These are phyloP conservation scores for Borostomias antarcticus DNA, from an alignment of 2,797 vertebrate genomes.

Conservation along the genomic window DNA sequence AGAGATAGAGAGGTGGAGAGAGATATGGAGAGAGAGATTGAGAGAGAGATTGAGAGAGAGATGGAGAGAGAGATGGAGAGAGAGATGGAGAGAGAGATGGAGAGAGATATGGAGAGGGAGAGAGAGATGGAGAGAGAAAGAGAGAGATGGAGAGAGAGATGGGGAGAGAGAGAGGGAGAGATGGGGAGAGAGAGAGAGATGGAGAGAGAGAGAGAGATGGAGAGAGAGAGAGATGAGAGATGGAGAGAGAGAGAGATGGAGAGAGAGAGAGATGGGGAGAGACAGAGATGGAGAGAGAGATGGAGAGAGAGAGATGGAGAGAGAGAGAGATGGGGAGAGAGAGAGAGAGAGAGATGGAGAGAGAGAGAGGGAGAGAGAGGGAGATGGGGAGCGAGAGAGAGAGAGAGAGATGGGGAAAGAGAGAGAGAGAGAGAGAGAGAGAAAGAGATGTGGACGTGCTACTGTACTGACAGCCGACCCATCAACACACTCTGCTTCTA, in stretches of 20 bases:
- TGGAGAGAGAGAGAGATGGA: background rate
- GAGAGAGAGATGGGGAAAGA: slow-evolving; percentile 6
- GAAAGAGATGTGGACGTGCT: no score
- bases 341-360: background rate
- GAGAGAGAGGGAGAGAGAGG: background rate
- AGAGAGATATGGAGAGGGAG: background rate
- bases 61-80: background rate
- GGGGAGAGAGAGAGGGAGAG: no score
- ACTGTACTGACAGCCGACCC: no score
- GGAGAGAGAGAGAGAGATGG: background rate
- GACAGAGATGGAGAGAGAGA: background rate
- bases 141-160: background rate
- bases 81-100: background rate
- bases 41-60: no score
- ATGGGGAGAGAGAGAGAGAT: no score
- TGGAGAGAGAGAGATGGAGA: background rate
- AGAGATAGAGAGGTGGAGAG: no score
- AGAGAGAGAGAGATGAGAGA: background rate
- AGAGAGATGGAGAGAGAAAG: background rate
- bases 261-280: background rate
- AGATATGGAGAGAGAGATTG: no score
- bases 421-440: background rate
- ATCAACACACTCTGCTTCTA: no score
- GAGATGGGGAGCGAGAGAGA: slow-evolving; percentile 19
- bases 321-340: background rate